phyloP scores from a whole-genome alignment of 2,797 vertebrate species.

The Salmo trutta region DNA sequence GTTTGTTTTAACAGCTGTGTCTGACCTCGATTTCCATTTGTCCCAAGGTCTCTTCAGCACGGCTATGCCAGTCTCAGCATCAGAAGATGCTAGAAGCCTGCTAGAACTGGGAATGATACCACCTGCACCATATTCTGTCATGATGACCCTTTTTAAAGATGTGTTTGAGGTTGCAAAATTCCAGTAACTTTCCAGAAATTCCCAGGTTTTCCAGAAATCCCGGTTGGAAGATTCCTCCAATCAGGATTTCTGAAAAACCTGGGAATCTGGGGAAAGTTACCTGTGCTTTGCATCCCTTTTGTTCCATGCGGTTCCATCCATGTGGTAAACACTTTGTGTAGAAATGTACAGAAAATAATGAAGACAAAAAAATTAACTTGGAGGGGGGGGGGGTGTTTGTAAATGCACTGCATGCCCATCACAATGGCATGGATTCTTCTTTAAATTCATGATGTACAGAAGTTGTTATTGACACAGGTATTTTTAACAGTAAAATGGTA shows the following conservation, averaged over 20 bases:
- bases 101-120: neutral
- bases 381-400: neutral
- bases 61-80: no score
- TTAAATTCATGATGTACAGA: neutral
- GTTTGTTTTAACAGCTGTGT: neutral
- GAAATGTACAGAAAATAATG: slow-evolving; percentile 20
- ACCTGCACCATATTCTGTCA: neutral
- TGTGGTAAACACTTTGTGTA: neutral
- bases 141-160: slow-evolving; percentile 26
- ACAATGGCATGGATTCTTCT: neutral
- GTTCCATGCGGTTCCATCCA: neutral
- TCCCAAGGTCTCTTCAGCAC: neutral
- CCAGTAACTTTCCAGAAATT: neutral
- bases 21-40: neutral
- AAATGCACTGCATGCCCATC: neutral
- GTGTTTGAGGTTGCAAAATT: neutral
- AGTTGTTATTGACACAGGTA: neutral
- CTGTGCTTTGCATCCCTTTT: neutral
- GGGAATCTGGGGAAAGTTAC: neutral
- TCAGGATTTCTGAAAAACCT: no score
- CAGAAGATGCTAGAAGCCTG: neutral
- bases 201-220: neutral
- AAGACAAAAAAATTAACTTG: neutral
- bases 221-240: neutral
- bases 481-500: neutral